Evolutionary conservation across 2,113 vertebrate species (phyloP).

Genomic region (Cheirogaleus medius): DNA sequence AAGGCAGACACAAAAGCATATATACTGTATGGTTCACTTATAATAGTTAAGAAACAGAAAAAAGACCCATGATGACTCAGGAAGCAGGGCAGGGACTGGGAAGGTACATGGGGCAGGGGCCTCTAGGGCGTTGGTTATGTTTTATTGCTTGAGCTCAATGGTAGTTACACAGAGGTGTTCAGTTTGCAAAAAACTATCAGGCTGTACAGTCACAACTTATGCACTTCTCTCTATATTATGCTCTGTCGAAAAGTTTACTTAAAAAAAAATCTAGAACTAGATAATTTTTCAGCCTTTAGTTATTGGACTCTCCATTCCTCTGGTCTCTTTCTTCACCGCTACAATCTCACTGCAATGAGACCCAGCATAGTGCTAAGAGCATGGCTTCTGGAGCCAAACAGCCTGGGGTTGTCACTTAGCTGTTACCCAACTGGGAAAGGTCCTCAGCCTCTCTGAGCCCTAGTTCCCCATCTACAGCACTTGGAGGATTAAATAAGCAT

Average conservation of each 20-base stretch:
- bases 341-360: not conserved
- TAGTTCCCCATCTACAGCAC: not conserved
- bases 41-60: not conserved
- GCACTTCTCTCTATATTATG: not conserved
- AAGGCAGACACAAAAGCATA: not conserved
- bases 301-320: not conserved
- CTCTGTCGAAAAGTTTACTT: not conserved
- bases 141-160: not conserved
- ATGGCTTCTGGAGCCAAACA: not conserved
- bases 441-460: not conserved
- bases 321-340: not conserved
- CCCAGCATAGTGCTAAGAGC: not conserved
- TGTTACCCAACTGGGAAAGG: not conserved
- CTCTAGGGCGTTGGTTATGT: not conserved
- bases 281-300: not conserved
- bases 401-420: not conserved
- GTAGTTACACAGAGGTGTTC: not conserved
- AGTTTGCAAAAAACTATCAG: not conserved
- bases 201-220: not conserved
- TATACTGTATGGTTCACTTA: not conserved
- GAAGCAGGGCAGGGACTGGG: not conserved
- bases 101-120: not conserved
- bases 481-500: not conserved
- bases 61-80: not conserved
- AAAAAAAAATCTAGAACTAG: not conserved